Evolutionary conservation across 2,113 vertebrate genomes (phyloP), one percentile per base, ranked within the genome.

Genomic region (Tylochromis polylepis): DNA sequence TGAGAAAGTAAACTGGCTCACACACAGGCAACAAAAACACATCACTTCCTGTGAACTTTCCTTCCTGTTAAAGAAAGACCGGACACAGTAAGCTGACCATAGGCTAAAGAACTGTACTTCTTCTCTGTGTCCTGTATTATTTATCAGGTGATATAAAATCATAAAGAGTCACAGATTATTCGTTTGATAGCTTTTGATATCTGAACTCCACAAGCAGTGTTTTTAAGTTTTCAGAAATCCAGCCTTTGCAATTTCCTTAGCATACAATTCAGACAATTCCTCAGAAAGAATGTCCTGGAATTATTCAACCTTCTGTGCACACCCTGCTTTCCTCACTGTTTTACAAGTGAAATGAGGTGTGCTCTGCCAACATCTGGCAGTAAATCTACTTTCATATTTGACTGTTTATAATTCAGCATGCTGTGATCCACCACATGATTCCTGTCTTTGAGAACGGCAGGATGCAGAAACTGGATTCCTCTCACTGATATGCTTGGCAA

Each of bases 321-420:
- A 34, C 78, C 18, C 86, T 84, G 87, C 79, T 92, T 87, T 75
- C 34, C 36, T 85, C 78, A 85, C 70, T 87, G 29, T 87, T 95
- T 92, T 93, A 91, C 85, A 90, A 94, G 86, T 93, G 80, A 94
- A 91, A 95, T 89, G 86, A 87, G 80, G 56, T 79, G 18, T 16
- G 11, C 85, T 78, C 82, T 84, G 92, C 93, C 91, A 95, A 94
- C 93, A 95, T 95, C 93, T 95, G 94, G 88, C 79, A 53, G 67
- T 90, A 90, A 91, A 91, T 86, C 78, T 79, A 77, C 91, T 90
- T 92, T 95, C 86, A 89, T 91, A 89, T 92, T 86, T 62, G 51
- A 59, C 87, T 90, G 89, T 89, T 91, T 77, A 87, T 89, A 72
- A 82, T 89, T 93, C 83, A 31, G 81, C 70, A 6, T 87, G 88